Evolutionary conservation across 2,888 invertebrate genomes (phyloP), one percentile per base, ranked within the genome.

Genomic region (Protonemura montana): DNA sequence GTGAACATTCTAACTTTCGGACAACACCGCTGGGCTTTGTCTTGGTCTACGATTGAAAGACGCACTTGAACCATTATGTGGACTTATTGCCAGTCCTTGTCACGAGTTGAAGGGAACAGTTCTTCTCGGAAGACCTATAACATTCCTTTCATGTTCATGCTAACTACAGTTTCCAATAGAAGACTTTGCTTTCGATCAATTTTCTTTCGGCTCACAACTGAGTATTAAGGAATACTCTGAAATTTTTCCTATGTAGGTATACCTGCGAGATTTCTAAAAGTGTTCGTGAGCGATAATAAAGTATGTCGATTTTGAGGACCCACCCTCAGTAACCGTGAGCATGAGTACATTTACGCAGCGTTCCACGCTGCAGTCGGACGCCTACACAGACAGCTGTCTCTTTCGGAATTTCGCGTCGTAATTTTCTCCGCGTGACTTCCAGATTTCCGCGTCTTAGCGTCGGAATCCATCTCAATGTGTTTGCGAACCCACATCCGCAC

Each of bases 1-100:
- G 84, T 81, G 59, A 84, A 84, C 84, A 84, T 59, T 59, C 84
- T 30, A 76, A 59, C 84, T 84, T 81, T 81, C 81, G 84, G 84
- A 84, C 59, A 76, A 59, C 84, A 84, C 84, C 84, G 29, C 84
- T 76, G 84, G 84, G 76, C 76, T 84, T 84, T 84, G 59, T 59
- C 76, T 59, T 42, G 26, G 84, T 76, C 84, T 59, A 59, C 59
- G 59, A 59, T 59, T 59, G 59, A 59, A 59, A 59, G 59, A 59
- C 59, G 59, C 59, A 59, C 59, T 59, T 59, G 59, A 59, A 59
- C 59, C 59, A 59, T 59, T 59, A 59, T 59, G 59, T 59, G 59
- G 59, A 59, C 59, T 59, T 59, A 59, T 59, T 59, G 59, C 59
- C 59, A 59, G 59, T 10, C 59, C 59, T 59, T 59, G 59, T 59